phyloP scores from a whole-genome alignment of 2,113 vertebrate genomes.

The Mixornis gularis region DNA sequence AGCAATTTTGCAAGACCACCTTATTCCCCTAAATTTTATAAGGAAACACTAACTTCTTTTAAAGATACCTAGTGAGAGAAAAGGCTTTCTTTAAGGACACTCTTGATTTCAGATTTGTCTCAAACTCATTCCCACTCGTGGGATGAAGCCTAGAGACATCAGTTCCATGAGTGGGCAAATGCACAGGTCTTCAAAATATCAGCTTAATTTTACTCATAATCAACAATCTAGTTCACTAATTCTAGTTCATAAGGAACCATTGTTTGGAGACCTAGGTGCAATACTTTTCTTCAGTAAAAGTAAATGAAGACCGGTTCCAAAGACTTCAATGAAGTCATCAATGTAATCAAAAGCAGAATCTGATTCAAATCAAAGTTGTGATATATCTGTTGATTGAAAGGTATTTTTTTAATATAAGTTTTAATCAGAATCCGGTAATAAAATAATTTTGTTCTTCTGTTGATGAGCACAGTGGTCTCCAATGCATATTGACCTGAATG shows the following conservation, averaged over 20 bases:
- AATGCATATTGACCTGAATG: neutral
- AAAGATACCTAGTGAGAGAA: neutral
- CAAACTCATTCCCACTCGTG: neutral
- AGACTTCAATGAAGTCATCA: neutral
- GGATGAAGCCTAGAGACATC: neutral
- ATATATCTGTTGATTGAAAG: neutral
- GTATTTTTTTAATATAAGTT: neutral
- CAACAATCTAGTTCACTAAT: neutral
- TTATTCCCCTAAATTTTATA: neutral
- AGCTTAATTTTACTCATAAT: slow-evolving; percentile 31
- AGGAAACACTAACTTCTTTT: neutral
- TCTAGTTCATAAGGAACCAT: neutral
- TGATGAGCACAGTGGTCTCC: neutral
- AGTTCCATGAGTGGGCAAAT: slow-evolving; percentile 12
- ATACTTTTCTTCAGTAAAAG: neutral
- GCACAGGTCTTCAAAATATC: slow-evolving; percentile 21
- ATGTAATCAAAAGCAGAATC: neutral
- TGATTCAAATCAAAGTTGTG: neutral
- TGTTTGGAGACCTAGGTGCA: neutral
- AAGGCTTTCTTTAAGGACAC: slow-evolving; percentile 13
- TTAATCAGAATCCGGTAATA: neutral
- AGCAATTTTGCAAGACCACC: neutral
- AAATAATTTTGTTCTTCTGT: neutral
- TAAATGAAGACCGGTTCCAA: slow-evolving; percentile 7
- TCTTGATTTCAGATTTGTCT: neutral